phyloP scores from a whole-genome alignment of 2,797 vertebrate species.

The Aulostomus chinensis region DNA sequence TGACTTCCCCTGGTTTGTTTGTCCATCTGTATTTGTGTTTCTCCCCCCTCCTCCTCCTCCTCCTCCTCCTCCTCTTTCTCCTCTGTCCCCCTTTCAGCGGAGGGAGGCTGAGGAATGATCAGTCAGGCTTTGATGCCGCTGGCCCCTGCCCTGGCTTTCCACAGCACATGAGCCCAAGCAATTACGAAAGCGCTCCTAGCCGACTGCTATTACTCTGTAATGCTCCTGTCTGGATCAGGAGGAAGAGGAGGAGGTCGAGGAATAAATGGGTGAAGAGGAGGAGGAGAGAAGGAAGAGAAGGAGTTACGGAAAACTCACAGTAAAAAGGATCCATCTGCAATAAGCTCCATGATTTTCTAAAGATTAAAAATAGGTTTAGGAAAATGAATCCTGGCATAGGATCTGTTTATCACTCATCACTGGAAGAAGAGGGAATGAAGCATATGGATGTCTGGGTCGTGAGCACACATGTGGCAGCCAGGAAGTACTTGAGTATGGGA shows the following conservation, averaged over 20 bases:
- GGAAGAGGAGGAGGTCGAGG: conserved; percentile 36
- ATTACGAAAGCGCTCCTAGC: conserved; percentile 70
- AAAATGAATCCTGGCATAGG: not conserved
- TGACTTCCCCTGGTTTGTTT: conserved; percentile 72
- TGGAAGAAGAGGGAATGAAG: conserved; percentile 22
- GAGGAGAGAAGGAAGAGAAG: not conserved
- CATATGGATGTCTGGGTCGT: conserved; percentile 34
- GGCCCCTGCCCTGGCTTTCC: conserved; percentile 74
- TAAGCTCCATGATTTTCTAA: not conserved
- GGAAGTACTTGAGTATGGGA: conserved; percentile 39
- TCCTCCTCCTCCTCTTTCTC: conserved; percentile 37
- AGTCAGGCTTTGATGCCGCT: conserved; percentile 73
- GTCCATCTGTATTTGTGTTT: conserved; percentile 78
- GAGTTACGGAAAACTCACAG: not conserved
- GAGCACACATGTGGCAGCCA: conserved; percentile 62
- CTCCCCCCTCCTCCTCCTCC: conserved; percentile 42
- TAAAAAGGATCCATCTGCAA: not conserved
- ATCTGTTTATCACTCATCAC: conserved; percentile 13
- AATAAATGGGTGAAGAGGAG: conserved; percentile 15
- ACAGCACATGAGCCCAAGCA: conserved; percentile 71
- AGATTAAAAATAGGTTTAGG: not conserved
- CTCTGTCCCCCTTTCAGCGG: conserved; percentile 35
- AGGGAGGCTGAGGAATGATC: conserved; percentile 74
- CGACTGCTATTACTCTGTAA: conserved; percentile 67
- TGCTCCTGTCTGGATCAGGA: conserved; percentile 55